Evolutionary conservation across 2,113 vertebrate genomes (phyloP).

Genomic region (Chloropsis hardwickii): DNA sequence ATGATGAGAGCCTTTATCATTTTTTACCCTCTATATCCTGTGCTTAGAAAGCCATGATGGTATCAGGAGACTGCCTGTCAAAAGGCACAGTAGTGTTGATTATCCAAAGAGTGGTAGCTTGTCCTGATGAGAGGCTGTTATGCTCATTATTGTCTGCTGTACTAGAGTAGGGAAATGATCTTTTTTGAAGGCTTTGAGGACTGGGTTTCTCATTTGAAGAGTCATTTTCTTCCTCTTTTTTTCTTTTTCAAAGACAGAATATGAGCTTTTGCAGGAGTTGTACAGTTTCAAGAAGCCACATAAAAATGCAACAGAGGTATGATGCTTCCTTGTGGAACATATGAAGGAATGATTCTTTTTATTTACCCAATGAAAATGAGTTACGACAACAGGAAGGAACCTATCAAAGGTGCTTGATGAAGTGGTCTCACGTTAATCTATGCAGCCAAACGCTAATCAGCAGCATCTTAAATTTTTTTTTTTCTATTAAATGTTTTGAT

Average conservation of each 20-base stretch:
- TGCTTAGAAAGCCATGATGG: not conserved
- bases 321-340: not conserved
- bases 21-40: not conserved
- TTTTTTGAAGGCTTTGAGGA: not conserved
- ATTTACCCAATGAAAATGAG: not conserved
- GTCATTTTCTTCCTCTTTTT: not conserved
- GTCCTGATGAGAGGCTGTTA: not conserved
- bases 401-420: slow-evolving; percentile 2
- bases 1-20: not conserved
- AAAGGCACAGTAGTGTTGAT: not conserved
- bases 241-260: slow-evolving; percentile 82
- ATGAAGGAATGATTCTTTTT: not conserved
- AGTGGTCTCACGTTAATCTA: not conserved
- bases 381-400: not conserved
- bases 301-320: slow-evolving; percentile 78
- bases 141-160: not conserved
- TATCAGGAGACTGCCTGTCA: not conserved
- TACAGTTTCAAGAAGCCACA: slow-evolving; percentile 87
- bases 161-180: not conserved
- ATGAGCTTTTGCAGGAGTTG: slow-evolving; percentile 83
- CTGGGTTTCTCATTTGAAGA: not conserved
- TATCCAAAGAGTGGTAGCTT: not conserved
- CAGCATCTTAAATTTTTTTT: not conserved
- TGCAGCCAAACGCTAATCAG: not conserved
- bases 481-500: not conserved